Base-by-base conservation (phyloP, 2,113 vertebrate species). In the Alethe castanea region DNA sequence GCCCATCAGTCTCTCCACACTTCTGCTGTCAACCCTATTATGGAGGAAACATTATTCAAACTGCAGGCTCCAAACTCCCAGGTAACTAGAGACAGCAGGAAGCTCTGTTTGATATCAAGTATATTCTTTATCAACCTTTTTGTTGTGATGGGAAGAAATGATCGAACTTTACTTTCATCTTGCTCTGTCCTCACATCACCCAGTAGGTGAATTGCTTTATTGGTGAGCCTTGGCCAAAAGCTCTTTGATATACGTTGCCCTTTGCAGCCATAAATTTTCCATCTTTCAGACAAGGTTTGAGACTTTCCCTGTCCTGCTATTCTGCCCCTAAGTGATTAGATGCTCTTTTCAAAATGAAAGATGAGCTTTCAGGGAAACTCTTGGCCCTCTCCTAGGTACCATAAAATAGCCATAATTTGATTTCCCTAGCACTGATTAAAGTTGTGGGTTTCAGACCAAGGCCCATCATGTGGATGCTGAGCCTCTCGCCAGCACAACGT, bases 1-100 rank as follows among this genome's bases (percentile, higher is more conserved):
- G 97, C 98, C 98, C 98, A 99, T 99, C 98, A 98, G 97, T 99
- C 99, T 99, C 99, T 99, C 99, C 99, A 99, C 99, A 99, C 99
- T 99, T 99, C 98, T 99, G 99, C 99, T 99, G 99, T 99, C 99
- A 98, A 92, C 78, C 94, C 97, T 97, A 98, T 99, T 99, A 99
- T 99, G 96, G 96, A 94, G 76, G 88, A 96, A 96, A 96, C 99
- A 99, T 99, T 98, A 98, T 98, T 99, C 97, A 98, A 97, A 97
- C 98, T 96, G 94, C 97, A 97, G 98, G 98, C 96, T 97, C 97
- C 97, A 97, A 98, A 98, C 98, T 99, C 99, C 99, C 98, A 99
- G 99, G 99, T 99, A 99, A 99, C 99, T 98, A 95, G 95, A 95
- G 97, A 97, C 98, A 98, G 98, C 97, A 94, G 98, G 98, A 97